A percentile compares a stretch with the other conserved stretches of the same genome.
These are phyloP conservation scores for Apamea epomidion DNA, from an alignment of 2,888 invertebrate genomes.

Conservation along the genomic window DNA sequence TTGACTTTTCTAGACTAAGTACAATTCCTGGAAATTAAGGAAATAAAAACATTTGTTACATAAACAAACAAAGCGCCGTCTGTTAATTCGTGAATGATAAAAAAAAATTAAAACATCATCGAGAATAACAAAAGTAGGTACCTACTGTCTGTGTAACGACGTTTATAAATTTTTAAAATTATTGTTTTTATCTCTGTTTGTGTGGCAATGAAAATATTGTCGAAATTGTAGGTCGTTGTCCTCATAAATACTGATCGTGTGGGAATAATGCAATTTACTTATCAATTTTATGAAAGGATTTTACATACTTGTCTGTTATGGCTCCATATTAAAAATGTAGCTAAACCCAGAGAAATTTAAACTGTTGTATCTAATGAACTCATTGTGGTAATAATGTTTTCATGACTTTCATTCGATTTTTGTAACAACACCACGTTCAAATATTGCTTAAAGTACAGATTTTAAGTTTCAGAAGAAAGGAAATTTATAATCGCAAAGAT, in stretches of 20 bases:
- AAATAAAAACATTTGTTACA: conserved; percentile 11
- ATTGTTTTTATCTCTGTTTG: conserved; percentile 61
- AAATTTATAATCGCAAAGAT: neutral
- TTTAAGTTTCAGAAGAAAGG: neutral
- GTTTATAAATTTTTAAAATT: conserved; percentile 47
- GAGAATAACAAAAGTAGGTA: conserved; percentile 24
- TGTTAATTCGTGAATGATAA: conserved; percentile 31
- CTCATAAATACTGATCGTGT: conserved; percentile 37
- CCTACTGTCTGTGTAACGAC: conserved; percentile 25
- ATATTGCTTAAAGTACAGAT: neutral
- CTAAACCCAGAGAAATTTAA: conserved; percentile 4
- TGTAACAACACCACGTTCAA: neutral
- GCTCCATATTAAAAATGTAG: neutral
- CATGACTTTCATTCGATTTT: neutral
- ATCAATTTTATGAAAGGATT: conserved; percentile 26
- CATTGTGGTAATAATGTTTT: neutral
- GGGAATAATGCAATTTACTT: conserved; percentile 37
- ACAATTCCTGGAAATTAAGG: conserved; percentile 23
- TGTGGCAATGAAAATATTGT: conserved; percentile 68
- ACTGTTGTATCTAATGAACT: neutral
- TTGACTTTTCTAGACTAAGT: neutral
- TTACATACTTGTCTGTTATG: neutral
- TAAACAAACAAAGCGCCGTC: conserved; percentile 23
- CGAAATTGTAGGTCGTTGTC: conserved; percentile 68
- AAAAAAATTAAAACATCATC: conserved; percentile 18